These are phyloP conservation scores for Drosophila ironensis DNA, from an alignment of 1,140 invertebrate species.

Conservation along the genomic window DNA sequence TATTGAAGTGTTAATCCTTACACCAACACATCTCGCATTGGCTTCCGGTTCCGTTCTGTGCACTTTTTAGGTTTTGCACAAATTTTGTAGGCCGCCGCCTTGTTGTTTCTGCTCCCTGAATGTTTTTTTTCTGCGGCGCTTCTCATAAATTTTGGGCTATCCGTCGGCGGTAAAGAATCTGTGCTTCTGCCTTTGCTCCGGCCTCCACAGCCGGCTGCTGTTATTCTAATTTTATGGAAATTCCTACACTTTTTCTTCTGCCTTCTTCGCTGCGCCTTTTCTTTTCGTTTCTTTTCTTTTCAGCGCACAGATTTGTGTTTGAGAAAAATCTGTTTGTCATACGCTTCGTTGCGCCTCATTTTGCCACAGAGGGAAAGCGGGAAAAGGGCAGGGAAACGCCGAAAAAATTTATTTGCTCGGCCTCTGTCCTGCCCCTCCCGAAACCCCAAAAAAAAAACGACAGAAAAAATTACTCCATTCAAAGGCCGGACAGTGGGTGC, in stretches of 20 bases:
- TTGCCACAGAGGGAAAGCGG: slow-evolving; percentile 39
- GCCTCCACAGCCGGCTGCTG: slow-evolving; percentile 40
- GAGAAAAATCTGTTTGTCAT: slow-evolving; percentile 81
- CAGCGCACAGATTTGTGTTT: slow-evolving; percentile 76
- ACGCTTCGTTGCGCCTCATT: slow-evolving; percentile 79
- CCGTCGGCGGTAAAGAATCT: slow-evolving; percentile 72
- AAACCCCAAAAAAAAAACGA: slow-evolving; percentile 11
- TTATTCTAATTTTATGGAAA: slow-evolving; percentile 81
- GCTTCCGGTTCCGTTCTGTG: no score
- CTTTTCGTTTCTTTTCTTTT: slow-evolving; percentile 56
- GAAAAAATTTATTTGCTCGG: slow-evolving; percentile 59
- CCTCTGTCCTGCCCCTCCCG: slow-evolving; percentile 37
- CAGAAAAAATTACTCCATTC: slow-evolving; percentile 35
- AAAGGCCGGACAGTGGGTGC: slow-evolving; percentile 65
- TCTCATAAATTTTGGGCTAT: slow-evolving; percentile 70
- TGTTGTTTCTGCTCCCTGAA: slow-evolving; percentile 41
- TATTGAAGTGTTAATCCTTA: no score
- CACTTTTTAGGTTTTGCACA: slow-evolving; percentile 10
- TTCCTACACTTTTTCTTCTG: slow-evolving; percentile 77
- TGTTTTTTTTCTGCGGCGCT: slow-evolving; percentile 59
- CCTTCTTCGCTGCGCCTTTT: slow-evolving; percentile 26
- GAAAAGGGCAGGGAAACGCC: slow-evolving; percentile 1
- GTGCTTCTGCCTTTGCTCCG: slow-evolving; percentile 41
- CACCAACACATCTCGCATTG: no score
- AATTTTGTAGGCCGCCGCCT: slow-evolving; percentile 16